Percentiles rank a stretch among this genome's conserved stretches.
phyloP scores from a whole-genome alignment of 92 coral and sea anemone genomes.

The Epizoanthus scotinus region DNA sequence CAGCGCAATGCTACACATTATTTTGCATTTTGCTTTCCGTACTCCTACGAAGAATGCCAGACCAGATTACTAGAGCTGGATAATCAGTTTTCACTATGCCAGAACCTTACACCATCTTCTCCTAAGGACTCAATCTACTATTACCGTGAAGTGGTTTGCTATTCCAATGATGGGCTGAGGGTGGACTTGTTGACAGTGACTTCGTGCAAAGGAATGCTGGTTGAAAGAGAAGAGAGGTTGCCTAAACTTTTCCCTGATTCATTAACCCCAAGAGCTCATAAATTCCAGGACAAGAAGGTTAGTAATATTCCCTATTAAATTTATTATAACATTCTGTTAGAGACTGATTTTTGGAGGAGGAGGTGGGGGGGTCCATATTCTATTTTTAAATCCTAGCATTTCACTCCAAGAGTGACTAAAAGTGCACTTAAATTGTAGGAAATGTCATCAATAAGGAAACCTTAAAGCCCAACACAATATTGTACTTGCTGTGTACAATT shows the following conservation, averaged over 20 bases:
- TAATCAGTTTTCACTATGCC: constrained; percentile 42
- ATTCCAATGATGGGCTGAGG: constrained; percentile 82
- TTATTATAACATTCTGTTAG: not conserved
- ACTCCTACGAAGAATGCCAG: constrained; percentile 90
- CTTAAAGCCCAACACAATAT: too few species aligned
- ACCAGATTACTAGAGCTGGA: constrained; percentile 72
- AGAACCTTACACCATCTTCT: constrained; percentile 63
- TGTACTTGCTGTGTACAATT: too few species aligned
- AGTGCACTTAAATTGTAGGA: too few species aligned
- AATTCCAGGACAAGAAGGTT: constrained; percentile 89
- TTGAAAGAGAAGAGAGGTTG: constrained; percentile 67
- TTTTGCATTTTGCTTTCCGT: constrained; percentile 97
- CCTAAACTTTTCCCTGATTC: constrained; percentile 80
- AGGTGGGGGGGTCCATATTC: too few species aligned
- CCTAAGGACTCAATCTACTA: constrained; percentile 67
- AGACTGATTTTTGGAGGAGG: too few species aligned
- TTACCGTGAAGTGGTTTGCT: constrained; percentile 83
- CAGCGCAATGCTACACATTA: constrained; percentile 74
- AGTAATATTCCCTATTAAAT: not conserved
- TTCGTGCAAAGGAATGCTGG: constrained; percentile 82
- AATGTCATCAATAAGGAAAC: too few species aligned
- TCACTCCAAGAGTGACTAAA: too few species aligned
- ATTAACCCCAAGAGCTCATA: constrained; percentile 68
- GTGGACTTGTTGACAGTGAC: constrained; percentile 88
- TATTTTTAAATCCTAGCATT: too few species aligned